Evolutionary conservation across 2,888 invertebrate species (phyloP).

Genomic region (Drosophila macrospina): DNA sequence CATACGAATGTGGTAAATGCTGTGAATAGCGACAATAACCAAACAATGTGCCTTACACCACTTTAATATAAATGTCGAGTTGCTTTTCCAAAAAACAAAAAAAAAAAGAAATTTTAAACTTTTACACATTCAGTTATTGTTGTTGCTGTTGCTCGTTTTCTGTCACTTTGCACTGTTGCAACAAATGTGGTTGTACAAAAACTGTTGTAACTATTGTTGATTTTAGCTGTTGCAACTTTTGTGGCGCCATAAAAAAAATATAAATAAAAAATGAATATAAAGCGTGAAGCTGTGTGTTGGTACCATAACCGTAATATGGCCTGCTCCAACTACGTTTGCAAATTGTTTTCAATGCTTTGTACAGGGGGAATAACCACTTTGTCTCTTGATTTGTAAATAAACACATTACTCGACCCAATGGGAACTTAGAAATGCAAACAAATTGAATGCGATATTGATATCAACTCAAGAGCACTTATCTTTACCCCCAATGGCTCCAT

Average conservation of each 20-base stretch:
- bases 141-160: constrained; percentile 9
- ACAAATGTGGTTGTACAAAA: constrained; percentile 27
- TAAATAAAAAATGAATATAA: constrained; percentile 37
- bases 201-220: constrained; percentile 39
- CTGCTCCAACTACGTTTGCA: not conserved
- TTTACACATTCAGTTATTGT: constrained; percentile 23
- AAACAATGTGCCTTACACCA: constrained; percentile 14
- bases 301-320: constrained; percentile 19
- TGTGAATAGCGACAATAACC: constrained; percentile 5
- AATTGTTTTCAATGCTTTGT: constrained; percentile 15
- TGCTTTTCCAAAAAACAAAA: constrained; percentile 5
- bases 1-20: constrained; percentile 11
- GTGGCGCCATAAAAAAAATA: constrained; percentile 24
- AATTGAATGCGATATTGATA: too few species aligned
- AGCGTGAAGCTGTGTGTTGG: constrained; percentile 6
- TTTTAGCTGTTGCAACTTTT: constrained; percentile 48
- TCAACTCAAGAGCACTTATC: too few species aligned
- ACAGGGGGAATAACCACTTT: not conserved
- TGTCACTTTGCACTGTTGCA: constrained; percentile 36
- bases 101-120: constrained; percentile 25
- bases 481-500: too few species aligned
- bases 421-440: too few species aligned
- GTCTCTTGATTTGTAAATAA: not conserved
- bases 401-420: not conserved
- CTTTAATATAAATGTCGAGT: constrained; percentile 33